Evolutionary conservation across 1,140 invertebrate species (phyloP), one percentile per base, ranked within the genome.

Genomic region (Metaphire vulgaris): DNA sequence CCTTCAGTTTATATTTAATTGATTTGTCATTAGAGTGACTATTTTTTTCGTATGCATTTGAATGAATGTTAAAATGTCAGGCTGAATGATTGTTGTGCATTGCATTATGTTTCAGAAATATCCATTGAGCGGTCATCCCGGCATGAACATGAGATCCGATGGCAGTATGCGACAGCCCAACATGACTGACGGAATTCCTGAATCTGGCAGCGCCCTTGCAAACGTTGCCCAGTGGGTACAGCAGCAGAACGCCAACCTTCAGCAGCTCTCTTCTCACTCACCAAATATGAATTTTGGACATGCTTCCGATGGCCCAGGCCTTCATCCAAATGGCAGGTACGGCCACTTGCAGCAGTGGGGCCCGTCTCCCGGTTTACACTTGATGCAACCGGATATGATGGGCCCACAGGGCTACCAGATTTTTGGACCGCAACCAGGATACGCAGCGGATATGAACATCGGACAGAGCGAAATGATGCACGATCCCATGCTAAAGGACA

Each of bases 401-500:
- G 41, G 41, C 41, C 41, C 41, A 56, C 41, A 56, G 41, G 41
- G 41, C 41, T 56, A 56, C 41, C 41, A 6, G 41, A 56, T 56
- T 6, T 56, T 6, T 56, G 41, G 41, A 56, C 41, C 41, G 6
- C 41, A 56, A 21, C 41, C 6, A 21, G 41, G 41, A 6, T 56
- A 12, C 21, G 6, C 41, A 56, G 6, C 41, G 41, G 41, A 56
- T 21, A 56, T 56, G 41, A 56, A 56, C 41, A 56, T 56, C 6
- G 41, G 41, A 56, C 41, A 6, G 21, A 56, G 21, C 41, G 41
- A 56, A 6, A 56, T 56, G 41, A 6, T 56, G 6, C 41, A 56
- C 41, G 41, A 21, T 56, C 21, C 41, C 6, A 21, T 56, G 41
- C 41, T 21, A 77, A 94, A 97, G 88, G 95, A 97, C 88, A 95